Evolutionary conservation across 2,113 vertebrate species (phyloP).

Genomic region (Antennarius striatus): DNA sequence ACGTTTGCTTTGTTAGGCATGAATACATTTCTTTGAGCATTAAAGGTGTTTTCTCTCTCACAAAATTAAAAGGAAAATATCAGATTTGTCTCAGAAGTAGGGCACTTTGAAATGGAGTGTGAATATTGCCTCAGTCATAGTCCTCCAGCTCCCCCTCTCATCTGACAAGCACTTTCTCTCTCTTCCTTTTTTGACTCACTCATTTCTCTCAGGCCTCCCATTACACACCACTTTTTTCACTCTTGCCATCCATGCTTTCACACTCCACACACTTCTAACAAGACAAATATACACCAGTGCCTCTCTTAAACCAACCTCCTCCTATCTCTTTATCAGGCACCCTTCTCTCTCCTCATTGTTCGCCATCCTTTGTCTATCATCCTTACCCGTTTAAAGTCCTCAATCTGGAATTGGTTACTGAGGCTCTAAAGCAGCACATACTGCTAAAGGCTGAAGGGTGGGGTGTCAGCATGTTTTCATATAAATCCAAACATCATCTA

Average conservation of each 20-base stretch:
- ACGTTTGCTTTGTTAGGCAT: slow-evolving; percentile 13
- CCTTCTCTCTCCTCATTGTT: slow-evolving; percentile 37
- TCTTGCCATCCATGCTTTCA: slow-evolving; percentile 14
- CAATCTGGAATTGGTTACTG: slow-evolving; percentile 72
- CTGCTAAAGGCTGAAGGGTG: slow-evolving; percentile 43
- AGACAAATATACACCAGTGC: slow-evolving; percentile 57
- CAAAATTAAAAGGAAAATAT: slow-evolving; percentile 26
- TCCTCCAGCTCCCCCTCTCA: slow-evolving; percentile 73
- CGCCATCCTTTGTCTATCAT: slow-evolving; percentile 18
- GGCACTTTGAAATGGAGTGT: slow-evolving; percentile 38
- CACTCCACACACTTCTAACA: slow-evolving; percentile 44
- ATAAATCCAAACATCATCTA: slow-evolving; percentile 32
- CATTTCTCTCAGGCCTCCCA: slow-evolving; percentile 23
- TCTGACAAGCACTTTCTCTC: slow-evolving; percentile 40
- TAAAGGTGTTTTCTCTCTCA: neutral
- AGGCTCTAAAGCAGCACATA: slow-evolving; percentile 57
- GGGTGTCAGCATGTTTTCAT: slow-evolving; percentile 47
- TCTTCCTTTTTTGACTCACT: slow-evolving; percentile 12
- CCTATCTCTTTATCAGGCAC: slow-evolving; percentile 57
- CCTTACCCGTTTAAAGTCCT: slow-evolving; percentile 42
- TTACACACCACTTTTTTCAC: slow-evolving; percentile 30
- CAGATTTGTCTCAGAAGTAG: slow-evolving; percentile 20
- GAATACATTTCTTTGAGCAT: slow-evolving; percentile 19
- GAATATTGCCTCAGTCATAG: slow-evolving; percentile 50
- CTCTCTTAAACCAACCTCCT: slow-evolving; percentile 36